Evolutionary conservation across 2,888 invertebrate genomes (phyloP).

Genomic region (Argynnis bischoffii): DNA sequence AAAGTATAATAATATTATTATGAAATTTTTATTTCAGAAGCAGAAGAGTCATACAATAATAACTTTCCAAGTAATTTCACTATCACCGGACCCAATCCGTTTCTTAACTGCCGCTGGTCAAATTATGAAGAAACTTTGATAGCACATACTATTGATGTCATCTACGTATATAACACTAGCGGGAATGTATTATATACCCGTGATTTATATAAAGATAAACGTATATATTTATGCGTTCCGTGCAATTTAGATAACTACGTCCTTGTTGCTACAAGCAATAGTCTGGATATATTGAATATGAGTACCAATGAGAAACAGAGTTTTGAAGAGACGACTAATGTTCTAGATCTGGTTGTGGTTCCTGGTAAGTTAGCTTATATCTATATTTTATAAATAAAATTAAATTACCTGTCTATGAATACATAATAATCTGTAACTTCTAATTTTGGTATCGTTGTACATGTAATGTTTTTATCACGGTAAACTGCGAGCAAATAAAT

Average conservation of each 20-base stretch:
- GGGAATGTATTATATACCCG: conserved; percentile 56
- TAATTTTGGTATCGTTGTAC: too few relatives aligned
- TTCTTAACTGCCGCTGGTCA: conserved; percentile 69
- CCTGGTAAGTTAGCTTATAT: conserved; percentile 56
- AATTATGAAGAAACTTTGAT: conserved; percentile 62
- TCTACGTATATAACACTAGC: conserved; percentile 62
- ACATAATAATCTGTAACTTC: too few relatives aligned
- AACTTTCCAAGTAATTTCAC: conserved; percentile 58
- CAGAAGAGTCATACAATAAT: conserved; percentile 64
- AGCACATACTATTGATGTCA: conserved; percentile 63
- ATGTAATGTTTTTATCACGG: too few relatives aligned
- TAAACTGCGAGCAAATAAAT: too few relatives aligned
- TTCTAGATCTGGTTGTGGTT: conserved; percentile 63
- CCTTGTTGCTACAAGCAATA: conserved; percentile 55
- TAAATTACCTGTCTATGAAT: too few relatives aligned
- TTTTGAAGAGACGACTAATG: conserved; percentile 60
- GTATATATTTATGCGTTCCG: conserved; percentile 61
- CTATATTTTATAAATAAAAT: neutral
- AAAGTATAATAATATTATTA: neutral
- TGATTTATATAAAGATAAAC: conserved; percentile 57
- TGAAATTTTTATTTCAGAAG: conserved; percentile 50
- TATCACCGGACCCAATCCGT: conserved; percentile 56
- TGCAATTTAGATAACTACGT: conserved; percentile 65
- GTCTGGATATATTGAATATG: conserved; percentile 58
- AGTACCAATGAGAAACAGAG: conserved; percentile 59